Base-by-base conservation (phyloP, 2,797 vertebrate species). In the Microctenopoma stevenorrisi region DNA sequence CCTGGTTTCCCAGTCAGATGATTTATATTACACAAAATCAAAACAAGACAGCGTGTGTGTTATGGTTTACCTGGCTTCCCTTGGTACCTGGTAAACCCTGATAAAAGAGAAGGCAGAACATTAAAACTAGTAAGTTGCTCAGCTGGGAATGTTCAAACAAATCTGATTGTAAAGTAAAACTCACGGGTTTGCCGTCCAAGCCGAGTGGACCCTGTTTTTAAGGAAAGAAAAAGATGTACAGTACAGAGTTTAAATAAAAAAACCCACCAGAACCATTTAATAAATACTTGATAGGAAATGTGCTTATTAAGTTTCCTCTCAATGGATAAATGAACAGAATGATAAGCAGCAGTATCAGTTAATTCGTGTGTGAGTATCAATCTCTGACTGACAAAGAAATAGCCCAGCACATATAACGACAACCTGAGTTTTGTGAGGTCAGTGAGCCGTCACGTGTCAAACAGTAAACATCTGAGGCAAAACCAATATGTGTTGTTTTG, bases 141-240 rank as follows among this genome's bases (percentile, higher is more conserved):
- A 56, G 15, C 28, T 42, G 13, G 14, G 14, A 15, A 56, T 4
- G 15, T 74, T 66, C 63, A 16, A 43, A 3, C 7, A 59, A 9
- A 18, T 51, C 3, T 53, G 18, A 69, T 9, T n/a, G 6, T n/a
- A 11, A 54, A 9, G 57, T 22, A 22, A 53, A 87, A 96, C 97
- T 97, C 93, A 99, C 97, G 47, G 97, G 96, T 87, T 96, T 97
- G 77, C 97, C 97, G 83, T 99, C 97, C 94, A 99, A 90, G 79
- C 97, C 97, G 76, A 99, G 94, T 9, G 97, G 97, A 64, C 97
- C 97, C 97, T 98, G 92, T 68, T 16, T 22, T 6, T 50, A 89
- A 90, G 25, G 12, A 86, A 22, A 72, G 64, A 28, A 71, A 12
- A 16, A 33, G 12, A 35, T 22, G 30, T 58, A 65, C 22, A 81